Percentiles rank a stretch among this genome's conserved stretches.
Conservation (phyloP, 2,888 invertebrate genomes). For the Limenitis camilla region DNA sequence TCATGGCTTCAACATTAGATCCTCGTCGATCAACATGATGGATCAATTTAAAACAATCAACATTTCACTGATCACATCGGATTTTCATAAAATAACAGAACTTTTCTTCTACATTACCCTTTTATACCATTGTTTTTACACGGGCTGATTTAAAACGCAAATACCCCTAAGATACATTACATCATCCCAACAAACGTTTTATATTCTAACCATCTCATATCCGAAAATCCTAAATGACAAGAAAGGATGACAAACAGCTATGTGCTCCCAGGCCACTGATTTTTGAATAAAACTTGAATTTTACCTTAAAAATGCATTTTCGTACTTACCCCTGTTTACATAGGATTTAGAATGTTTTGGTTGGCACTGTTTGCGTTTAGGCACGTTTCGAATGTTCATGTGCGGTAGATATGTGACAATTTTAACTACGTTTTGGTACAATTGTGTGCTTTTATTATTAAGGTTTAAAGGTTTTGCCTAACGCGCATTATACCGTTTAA, state of each 20-base stretch:
- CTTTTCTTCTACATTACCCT: too few relatives aligned
- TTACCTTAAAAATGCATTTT: constrained; percentile 1
- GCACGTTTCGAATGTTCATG: constrained; percentile 23
- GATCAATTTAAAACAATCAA: too few relatives aligned
- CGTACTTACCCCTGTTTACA: constrained; percentile 1
- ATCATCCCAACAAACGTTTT: constrained; percentile 7
- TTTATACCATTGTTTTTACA: too few relatives aligned
- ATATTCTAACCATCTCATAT: constrained; percentile 17
- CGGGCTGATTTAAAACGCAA: background rate
- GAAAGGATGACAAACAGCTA: constrained; percentile 44
- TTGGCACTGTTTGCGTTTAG: constrained; percentile 18
- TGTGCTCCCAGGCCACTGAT: constrained; percentile 42
- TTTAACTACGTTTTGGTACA: constrained; percentile 14
- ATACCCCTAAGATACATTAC: background rate
- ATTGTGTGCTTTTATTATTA: constrained; percentile 14
- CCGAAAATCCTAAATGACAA: constrained; percentile 43
- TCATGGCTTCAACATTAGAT: too few relatives aligned
- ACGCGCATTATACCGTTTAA: constrained; percentile 11
- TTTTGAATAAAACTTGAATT: constrained; percentile 30
- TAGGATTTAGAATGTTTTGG: constrained; percentile 7
- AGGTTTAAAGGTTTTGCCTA: constrained; percentile 8
- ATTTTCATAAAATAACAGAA: too few relatives aligned
- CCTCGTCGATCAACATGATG: too few relatives aligned
- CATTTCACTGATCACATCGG: too few relatives aligned
- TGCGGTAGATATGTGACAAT: constrained; percentile 20